Conservation (phyloP, 2,113 vertebrate species). For the Tenrec ecaudatus region DNA sequence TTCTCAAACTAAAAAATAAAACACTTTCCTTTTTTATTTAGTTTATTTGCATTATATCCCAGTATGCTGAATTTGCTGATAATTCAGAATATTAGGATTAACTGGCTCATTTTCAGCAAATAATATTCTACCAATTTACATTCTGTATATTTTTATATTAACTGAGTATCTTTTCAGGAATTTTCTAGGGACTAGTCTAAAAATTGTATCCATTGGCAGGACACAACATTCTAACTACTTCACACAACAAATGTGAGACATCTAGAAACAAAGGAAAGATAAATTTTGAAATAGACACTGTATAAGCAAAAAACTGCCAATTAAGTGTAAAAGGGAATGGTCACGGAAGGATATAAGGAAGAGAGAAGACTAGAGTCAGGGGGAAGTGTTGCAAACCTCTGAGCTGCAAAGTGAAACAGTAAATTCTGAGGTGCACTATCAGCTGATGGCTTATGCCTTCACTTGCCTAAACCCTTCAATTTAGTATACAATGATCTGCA, state of each 20-base stretch:
- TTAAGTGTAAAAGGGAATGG: conserved; percentile 19
- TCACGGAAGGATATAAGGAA: conserved; percentile 47
- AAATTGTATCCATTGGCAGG: conserved; percentile 45
- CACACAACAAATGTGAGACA: conserved; percentile 53
- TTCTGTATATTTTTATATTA: not conserved
- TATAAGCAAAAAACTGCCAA: conserved; percentile 65
- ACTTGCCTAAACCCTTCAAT: conserved; percentile 46
- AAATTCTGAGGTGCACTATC: not conserved
- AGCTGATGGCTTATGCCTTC: conserved; percentile 33
- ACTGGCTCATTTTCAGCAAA: too few relatives aligned
- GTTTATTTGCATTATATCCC: conserved; percentile 10
- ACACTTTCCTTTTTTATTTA: conserved; percentile 15
- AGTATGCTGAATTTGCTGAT: conserved; percentile 2
- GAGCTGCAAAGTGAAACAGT: conserved; percentile 7
- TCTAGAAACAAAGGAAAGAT: conserved; percentile 62
- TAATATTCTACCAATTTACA: conserved; percentile 45
- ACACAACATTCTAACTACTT: conserved; percentile 32
- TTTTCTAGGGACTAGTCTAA: conserved; percentile 23
- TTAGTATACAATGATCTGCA: conserved; percentile 36
- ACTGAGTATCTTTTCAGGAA: not conserved
- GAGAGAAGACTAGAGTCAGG: conserved; percentile 50
- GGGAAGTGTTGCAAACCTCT: conserved; percentile 63
- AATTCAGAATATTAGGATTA: not conserved
- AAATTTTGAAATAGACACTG: conserved; percentile 46
- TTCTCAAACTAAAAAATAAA: conserved; percentile 51